A percentile compares a stretch with the other conserved stretches of the same genome.
These are phyloP conservation scores for Gryllus bimaculatus DNA, from an alignment of 1,140 invertebrate species.

Conservation along the genomic window DNA sequence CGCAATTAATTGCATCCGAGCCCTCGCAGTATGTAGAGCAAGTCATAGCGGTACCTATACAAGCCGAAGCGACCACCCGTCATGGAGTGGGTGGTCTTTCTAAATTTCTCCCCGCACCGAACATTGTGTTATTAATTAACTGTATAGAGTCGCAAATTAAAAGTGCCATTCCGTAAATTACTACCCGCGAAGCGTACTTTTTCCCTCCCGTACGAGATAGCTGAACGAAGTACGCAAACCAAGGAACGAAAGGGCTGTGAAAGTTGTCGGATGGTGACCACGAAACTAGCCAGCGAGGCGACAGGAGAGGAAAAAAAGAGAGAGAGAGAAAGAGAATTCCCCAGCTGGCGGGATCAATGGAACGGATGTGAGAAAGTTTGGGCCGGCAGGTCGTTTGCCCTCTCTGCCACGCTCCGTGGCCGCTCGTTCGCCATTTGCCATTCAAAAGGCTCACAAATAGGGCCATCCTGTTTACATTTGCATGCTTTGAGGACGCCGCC, in stretches of 20 bases:
- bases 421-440: neutral
- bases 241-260: neutral
- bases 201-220: too few species aligned
- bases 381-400: neutral
- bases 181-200: too few species aligned
- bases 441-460: neutral
- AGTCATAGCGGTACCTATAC: neutral
- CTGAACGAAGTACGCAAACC: neutral
- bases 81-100: neutral
- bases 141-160: too few species aligned
- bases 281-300: neutral
- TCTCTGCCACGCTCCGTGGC: neutral
- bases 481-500: neutral
- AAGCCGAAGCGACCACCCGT: neutral
- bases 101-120: neutral
- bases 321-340: neutral
- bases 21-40: neutral
- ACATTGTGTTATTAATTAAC: neutral
- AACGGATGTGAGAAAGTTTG: constrained; percentile 4
- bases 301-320: neutral
- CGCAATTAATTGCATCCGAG: neutral
- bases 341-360: neutral
- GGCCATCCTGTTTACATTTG: neutral
- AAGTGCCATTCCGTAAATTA: too few species aligned
- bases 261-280: neutral